phyloP scores from a whole-genome alignment of 2,888 invertebrate genomes.

The Ceramica pisi region DNA sequence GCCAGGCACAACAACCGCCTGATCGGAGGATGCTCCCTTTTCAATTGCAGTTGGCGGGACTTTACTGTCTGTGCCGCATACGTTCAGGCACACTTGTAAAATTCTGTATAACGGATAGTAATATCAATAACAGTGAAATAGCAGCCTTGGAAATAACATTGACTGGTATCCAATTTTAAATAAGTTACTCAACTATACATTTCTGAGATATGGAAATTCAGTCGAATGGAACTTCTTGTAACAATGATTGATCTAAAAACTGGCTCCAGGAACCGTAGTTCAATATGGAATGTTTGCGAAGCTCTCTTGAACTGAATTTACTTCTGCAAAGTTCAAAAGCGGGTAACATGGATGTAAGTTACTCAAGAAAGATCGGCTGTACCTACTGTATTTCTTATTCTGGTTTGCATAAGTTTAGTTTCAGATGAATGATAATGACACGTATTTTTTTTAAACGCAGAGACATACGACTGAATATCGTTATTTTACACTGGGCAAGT shows the following conservation, averaged over 20 bases:
- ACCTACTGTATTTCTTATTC: conserved; percentile 12
- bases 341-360: conserved; percentile 36
- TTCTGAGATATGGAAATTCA: conserved; percentile 40
- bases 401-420: neutral
- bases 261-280: conserved; percentile 45
- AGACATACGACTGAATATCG: neutral
- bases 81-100: no score
- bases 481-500: neutral
- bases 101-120: neutral
- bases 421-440: neutral
- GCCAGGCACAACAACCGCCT: no score
- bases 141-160: conserved; percentile 7
- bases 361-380: conserved; percentile 17
- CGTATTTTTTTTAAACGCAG: neutral
- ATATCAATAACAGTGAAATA: neutral
- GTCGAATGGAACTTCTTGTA: conserved; percentile 35
- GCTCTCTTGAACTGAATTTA: conserved; percentile 49
- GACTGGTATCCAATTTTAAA: conserved; percentile 5
- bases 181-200: conserved; percentile 10
- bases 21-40: no score
- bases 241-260: conserved; percentile 62
- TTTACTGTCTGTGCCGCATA: no score
- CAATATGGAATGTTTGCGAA: conserved; percentile 55
- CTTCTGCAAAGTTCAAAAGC: conserved; percentile 46
- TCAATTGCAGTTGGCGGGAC: no score